Evolutionary conservation across 2,797 vertebrate genomes (phyloP).

Genomic region (Pseudocheirus occidentalis): DNA sequence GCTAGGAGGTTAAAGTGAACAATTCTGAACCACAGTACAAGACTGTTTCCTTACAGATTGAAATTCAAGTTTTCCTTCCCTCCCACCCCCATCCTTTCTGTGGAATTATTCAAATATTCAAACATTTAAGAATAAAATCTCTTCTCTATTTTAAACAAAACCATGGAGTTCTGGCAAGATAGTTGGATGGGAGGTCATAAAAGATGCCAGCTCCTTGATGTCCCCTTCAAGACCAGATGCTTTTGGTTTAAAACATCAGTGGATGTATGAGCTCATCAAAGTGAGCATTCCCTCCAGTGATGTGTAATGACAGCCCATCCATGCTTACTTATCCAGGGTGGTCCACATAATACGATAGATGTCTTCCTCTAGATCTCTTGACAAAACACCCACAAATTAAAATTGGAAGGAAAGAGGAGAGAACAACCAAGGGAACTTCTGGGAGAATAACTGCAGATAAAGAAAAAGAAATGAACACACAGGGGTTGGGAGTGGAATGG

Average conservation of each 20-base stretch:
- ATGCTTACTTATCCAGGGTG: background rate
- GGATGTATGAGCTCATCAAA: background rate
- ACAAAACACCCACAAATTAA: background rate
- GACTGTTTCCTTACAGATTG: background rate
- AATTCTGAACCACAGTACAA: background rate
- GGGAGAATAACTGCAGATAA: background rate
- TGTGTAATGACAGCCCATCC: background rate
- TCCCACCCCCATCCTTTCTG: background rate
- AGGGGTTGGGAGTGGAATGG: background rate
- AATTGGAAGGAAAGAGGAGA: background rate
- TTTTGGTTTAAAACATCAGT: background rate
- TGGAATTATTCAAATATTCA: background rate
- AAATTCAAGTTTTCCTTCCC: background rate
- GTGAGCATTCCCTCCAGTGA: background rate
- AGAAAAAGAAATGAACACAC: background rate
- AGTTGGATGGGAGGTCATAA: background rate
- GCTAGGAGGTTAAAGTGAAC: background rate
- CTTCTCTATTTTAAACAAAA: background rate
- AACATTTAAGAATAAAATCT: background rate
- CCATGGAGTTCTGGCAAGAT: background rate
- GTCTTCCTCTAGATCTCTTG: background rate
- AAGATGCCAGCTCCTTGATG: background rate
- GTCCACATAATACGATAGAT: background rate
- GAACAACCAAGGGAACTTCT: background rate
- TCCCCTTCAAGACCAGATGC: background rate